Percentiles rank a stretch among this genome's conserved stretches.
These are phyloP conservation scores for Drepana falcataria DNA, from an alignment of 2,888 invertebrate species.

Conservation along the genomic window DNA sequence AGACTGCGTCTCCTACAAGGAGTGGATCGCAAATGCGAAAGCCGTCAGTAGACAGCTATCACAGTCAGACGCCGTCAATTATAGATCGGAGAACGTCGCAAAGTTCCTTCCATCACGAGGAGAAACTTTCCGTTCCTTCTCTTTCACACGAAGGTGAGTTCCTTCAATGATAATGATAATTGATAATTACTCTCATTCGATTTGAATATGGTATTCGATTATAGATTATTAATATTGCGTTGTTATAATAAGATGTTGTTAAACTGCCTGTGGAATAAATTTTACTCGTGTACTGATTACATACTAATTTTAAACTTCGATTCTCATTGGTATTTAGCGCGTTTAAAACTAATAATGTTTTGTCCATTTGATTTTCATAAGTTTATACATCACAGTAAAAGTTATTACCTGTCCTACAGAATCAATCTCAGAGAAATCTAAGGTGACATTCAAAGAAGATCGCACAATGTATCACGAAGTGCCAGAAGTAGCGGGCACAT, in stretches of 20 bases:
- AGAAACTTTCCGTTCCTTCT: conserved; percentile 66
- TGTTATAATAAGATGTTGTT: no score
- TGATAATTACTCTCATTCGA: no score
- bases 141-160: conserved; percentile 58
- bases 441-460: conserved; percentile 65
- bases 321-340: no score
- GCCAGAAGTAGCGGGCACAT: conserved; percentile 51
- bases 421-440: conserved; percentile 53
- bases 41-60: conserved; percentile 69
- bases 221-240: no score
- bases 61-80: conserved; percentile 65
- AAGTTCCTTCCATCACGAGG: conserved; percentile 76
- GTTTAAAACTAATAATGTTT: no score
- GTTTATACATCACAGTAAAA: no score
- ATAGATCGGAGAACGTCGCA: conserved; percentile 70
- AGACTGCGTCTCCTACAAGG: conserved; percentile 65
- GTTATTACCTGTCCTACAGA: conserved; percentile 33
- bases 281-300: no score
- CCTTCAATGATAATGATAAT: neutral
- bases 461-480: conserved; percentile 66
- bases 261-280: no score
- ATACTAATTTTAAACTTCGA: no score
- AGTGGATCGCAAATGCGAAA: conserved; percentile 55
- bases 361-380: no score
- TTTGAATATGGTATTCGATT: no score